These are phyloP conservation scores for cat (Felis catus) DNA, from an alignment of 2,113 vertebrate species.

Conservation along the genomic window DNA sequence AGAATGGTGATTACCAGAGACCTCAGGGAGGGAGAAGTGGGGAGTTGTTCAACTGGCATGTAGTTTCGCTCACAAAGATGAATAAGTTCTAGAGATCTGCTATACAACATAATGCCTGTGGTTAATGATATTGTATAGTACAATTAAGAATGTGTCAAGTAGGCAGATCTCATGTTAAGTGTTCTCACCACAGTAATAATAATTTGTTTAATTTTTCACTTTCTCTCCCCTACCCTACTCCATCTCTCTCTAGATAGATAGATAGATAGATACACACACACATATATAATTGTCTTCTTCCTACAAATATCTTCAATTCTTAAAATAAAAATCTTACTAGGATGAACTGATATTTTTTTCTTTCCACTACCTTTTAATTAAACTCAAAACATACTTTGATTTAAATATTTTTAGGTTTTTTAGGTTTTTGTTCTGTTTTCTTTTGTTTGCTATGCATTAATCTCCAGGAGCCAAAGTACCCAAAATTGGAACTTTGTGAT, in stretches of 20 bases:
- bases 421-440: background rate
- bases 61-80: background rate
- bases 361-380: background rate
- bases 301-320: background rate
- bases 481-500: background rate
- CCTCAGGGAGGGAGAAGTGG: background rate
- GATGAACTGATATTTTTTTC: conserved; percentile 34
- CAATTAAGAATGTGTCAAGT: background rate
- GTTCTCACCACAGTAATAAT: background rate
- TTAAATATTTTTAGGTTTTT: background rate
- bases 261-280: background rate
- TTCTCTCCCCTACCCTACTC: background rate
- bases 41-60: background rate
- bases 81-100: background rate
- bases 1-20: background rate
- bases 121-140: background rate
- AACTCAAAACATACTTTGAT: conserved; percentile 16
- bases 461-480: background rate
- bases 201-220: background rate
- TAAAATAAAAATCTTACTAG: conserved; percentile 30
- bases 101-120: background rate
- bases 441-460: background rate
- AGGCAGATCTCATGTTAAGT: background rate
- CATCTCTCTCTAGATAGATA: background rate
- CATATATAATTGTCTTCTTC: background rate